These are phyloP conservation scores for Murina feae DNA, from an alignment of 2,113 vertebrate genomes.

Conservation along the genomic window DNA sequence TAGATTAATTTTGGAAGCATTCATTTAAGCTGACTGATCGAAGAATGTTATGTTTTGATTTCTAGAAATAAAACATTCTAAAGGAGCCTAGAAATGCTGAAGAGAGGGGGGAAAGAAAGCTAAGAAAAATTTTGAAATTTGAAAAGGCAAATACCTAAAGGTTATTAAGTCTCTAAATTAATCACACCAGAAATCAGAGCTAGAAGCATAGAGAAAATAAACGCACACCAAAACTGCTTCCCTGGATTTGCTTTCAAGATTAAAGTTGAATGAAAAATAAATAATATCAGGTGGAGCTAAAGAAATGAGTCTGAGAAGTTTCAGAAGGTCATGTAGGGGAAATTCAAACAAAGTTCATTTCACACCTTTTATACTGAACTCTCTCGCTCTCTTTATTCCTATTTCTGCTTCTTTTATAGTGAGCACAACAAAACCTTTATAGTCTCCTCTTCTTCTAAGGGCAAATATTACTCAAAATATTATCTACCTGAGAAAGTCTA, in stretches of 20 bases:
- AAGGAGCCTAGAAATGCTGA: background rate
- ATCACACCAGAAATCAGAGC: background rate
- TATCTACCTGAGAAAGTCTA: background rate
- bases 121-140: background rate
- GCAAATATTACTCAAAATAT: constrained; percentile 19
- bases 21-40: background rate
- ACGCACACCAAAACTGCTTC: background rate
- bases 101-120: background rate
- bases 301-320: background rate
- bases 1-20: constrained; percentile 26
- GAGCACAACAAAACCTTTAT: background rate
- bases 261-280: constrained; percentile 36
- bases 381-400: background rate
- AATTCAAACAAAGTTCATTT: constrained; percentile 28
- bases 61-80: constrained; percentile 12
- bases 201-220: background rate
- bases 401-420: background rate
- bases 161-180: background rate
- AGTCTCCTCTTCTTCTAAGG: background rate
- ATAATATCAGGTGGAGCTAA: background rate
- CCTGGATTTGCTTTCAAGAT: constrained; percentile 16
- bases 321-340: background rate
- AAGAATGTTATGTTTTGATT: constrained; percentile 3
- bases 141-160: background rate
- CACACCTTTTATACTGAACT: background rate